These are phyloP conservation scores for Camponotus vicinus DNA, from an alignment of 1,140 invertebrate genomes.

Conservation along the genomic window DNA sequence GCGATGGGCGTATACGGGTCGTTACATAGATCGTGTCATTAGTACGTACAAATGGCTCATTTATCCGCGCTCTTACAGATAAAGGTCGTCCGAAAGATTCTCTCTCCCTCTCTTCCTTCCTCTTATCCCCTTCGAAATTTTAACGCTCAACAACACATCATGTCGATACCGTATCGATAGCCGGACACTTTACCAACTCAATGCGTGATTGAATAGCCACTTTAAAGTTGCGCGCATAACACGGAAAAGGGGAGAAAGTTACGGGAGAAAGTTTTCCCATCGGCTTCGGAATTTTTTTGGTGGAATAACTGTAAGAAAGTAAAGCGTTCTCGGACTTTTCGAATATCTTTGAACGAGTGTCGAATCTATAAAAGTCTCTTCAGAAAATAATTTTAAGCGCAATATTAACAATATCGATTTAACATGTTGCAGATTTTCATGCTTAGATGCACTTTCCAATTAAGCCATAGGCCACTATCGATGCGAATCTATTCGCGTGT, in stretches of 20 bases:
- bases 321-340: slow-evolving; percentile 25
- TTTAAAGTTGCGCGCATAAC: slow-evolving; percentile 51
- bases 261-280: slow-evolving; percentile 68
- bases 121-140: not conserved
- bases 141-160: slow-evolving; percentile 3
- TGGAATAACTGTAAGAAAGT: slow-evolving; percentile 21
- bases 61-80: slow-evolving; percentile 47
- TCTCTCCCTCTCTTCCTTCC: no score
- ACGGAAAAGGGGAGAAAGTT: slow-evolving; percentile 58
- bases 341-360: not conserved
- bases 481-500: slow-evolving; percentile 16
- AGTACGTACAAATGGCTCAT: slow-evolving; percentile 67
- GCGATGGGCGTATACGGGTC: slow-evolving; percentile 34
- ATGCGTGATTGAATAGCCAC: slow-evolving; percentile 57
- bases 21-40: slow-evolving; percentile 65
- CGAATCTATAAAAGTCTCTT: not conserved
- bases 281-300: slow-evolving; percentile 63
- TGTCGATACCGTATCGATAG: slow-evolving; percentile 35
- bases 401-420: not conserved
- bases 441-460: slow-evolving; percentile 31
- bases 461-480: slow-evolving; percentile 28
- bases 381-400: not conserved
- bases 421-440: slow-evolving; percentile 5
- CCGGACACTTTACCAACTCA: slow-evolving; percentile 21
- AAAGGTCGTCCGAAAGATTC: not conserved